Evolutionary conservation across 2,888 invertebrate species (phyloP).

Genomic region (Calliopum simillimum): DNA sequence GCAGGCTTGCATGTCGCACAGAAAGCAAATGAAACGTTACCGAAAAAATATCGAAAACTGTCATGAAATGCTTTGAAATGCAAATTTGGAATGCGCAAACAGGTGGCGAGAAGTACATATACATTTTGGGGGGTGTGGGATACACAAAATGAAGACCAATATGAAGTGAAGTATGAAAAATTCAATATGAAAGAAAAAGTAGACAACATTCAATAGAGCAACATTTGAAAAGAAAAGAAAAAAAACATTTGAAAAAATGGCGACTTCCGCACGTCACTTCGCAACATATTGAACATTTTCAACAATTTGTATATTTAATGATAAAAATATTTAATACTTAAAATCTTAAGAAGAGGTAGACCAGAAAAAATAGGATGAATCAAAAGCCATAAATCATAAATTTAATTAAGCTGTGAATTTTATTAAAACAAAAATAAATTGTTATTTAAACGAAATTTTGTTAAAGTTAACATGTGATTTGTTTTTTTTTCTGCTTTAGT

Average conservation of each 20-base stretch:
- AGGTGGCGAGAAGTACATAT: neutral
- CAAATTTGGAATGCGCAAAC: neutral
- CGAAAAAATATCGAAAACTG: constrained; percentile 37
- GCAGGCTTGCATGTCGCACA: constrained; percentile 33
- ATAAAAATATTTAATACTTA: too few species aligned
- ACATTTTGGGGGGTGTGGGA: neutral
- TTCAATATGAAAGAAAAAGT: neutral
- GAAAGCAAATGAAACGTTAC: constrained; percentile 43
- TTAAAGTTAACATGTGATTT: too few species aligned
- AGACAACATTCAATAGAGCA: constrained; percentile 70
- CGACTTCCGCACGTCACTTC: too few species aligned
- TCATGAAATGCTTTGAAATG: constrained; percentile 20
- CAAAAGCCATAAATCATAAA: constrained; percentile 40
- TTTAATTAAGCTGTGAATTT: constrained; percentile 37
- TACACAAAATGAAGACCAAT: neutral
- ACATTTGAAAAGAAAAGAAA: neutral
- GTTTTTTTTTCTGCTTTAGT: neutral
- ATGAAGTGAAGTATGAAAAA: constrained; percentile 28
- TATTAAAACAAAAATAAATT: constrained; percentile 6
- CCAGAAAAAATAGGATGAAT: constrained; percentile 19
- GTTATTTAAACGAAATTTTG: neutral
- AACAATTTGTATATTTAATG: too few species aligned
- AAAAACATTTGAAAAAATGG: neutral
- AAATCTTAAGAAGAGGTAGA: neutral
- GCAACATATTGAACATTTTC: too few species aligned